Conservation (phyloP, 2,888 invertebrate species). For the Campopleginae sp. region DNA sequence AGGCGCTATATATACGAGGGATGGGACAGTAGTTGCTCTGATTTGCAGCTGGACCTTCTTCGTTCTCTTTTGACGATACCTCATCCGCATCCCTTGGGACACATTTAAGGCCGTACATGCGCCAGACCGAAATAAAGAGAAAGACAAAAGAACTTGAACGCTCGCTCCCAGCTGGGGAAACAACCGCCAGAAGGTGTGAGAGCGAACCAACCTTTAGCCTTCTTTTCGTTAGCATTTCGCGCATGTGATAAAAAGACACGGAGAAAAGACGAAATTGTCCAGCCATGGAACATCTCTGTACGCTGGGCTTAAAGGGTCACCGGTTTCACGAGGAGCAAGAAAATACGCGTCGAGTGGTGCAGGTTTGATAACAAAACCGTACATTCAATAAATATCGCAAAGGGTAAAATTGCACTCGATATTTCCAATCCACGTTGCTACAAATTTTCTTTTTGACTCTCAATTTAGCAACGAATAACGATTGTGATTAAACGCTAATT, state of each 20-base stretch:
- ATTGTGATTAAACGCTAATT: background rate
- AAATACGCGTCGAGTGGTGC: background rate
- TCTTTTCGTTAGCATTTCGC: conserved; percentile 35
- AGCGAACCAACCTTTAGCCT: background rate
- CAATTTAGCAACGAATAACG: background rate
- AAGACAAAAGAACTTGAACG: conserved; percentile 31
- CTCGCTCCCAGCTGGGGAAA: conserved; percentile 45
- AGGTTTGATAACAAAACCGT: conserved; percentile 1
- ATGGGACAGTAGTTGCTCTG: conserved; percentile 77
- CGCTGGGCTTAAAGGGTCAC: conserved; percentile 7
- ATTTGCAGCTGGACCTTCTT: conserved; percentile 78
- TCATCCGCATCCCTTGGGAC: conserved; percentile 80
- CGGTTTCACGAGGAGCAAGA: background rate
- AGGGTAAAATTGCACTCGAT: background rate
- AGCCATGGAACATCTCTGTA: conserved; percentile 5
- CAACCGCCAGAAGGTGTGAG: conserved; percentile 4
- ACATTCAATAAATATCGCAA: background rate
- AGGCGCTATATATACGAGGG: background rate
- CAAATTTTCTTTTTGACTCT: background rate
- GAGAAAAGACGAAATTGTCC: conserved; percentile 19
- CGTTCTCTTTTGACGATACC: conserved; percentile 78
- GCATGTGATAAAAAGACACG: background rate
- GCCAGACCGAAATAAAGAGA: conserved; percentile 15
- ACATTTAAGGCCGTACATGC: conserved; percentile 70
- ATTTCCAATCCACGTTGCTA: background rate